Evolutionary conservation across 2,888 invertebrate species (phyloP), one percentile per base, ranked within the genome.

Genomic region (Cheilosia vernalis): DNA sequence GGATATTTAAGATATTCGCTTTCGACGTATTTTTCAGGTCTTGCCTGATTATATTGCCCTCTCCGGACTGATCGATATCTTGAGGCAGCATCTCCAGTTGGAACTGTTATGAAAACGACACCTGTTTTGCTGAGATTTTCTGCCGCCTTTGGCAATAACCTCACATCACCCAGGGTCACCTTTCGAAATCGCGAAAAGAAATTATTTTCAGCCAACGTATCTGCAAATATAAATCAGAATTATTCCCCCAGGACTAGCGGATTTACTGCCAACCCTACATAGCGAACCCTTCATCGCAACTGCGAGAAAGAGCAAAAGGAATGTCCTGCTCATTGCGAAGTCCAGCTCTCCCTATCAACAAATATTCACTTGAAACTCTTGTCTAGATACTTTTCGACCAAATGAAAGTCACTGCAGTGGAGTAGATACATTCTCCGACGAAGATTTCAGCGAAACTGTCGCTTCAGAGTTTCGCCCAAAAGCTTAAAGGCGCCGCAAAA

Each of bases 341-440:
- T 19, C 30, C 19, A n/a, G 5, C 10, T 24, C 7, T 30, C 33
- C 10, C 9, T 40, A 15, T 37, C 15, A 44, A 15, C n/a, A 15
- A 53, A 37, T n/a, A 19, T 61, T 61, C 24, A 72, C 58, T 72
- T 64, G n/a, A 51, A 60, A 37, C 42, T 67, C n/a, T 17, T 67
- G 10, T 77, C 77, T 4, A 72, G 37, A 72, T 72, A 79, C 33
- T 72, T 79, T 64, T 60, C 49, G 33, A 74, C 60, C 44, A 72
- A 85, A 81, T 58, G 58, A 55, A 63, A 72, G 44, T 81, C 76
- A 77, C 81, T 77, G 27, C 55, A 74, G 37, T 58, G 76, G 56
- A 81, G 42, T 64, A 81, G 69, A 80, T 67, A 81, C 85, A 58
- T 77, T 77, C 76, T 55, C 66, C 81, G 81, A 47, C 76, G 70